A percentile compares a stretch with the other conserved stretches of the same genome.
These are phyloP conservation scores for Camelus dromedarius DNA, from an alignment of 2,113 vertebrate genomes.

Conservation along the genomic window DNA sequence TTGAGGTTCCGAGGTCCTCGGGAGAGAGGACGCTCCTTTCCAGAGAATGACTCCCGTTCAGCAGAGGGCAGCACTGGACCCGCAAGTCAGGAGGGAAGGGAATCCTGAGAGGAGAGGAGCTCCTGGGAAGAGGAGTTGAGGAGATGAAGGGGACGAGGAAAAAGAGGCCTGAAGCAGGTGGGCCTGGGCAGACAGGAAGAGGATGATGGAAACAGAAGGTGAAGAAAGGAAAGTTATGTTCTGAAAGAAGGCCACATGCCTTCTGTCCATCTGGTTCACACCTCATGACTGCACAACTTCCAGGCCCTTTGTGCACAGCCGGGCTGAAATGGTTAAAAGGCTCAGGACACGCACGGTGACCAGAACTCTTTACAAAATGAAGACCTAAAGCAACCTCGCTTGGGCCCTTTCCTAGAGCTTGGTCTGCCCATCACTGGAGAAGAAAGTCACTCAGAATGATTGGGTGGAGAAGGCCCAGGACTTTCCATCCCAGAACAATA, in stretches of 20 bases:
- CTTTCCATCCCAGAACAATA: slow-evolving; percentile 55
- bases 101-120: not conserved
- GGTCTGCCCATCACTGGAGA: slow-evolving; percentile 31
- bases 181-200: not conserved
- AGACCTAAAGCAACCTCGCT: not conserved
- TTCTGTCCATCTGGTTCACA: not conserved
- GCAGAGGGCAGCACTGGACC: slow-evolving; percentile 67
- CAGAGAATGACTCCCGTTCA: not conserved
- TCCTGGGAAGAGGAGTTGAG: not conserved
- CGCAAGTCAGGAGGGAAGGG: not conserved
- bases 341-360: not conserved
- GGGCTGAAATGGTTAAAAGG: not conserved
- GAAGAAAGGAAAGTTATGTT: not conserved
- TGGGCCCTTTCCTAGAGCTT: not conserved
- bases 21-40: not conserved
- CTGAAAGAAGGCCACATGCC: not conserved
- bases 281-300: not conserved
- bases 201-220: not conserved
- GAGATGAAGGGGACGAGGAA: not conserved
- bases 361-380: slow-evolving; percentile 4
- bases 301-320: not conserved
- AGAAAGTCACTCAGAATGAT: slow-evolving; percentile 6
- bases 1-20: not conserved
- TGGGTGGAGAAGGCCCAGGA: not conserved
- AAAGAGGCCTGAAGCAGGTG: not conserved